Base-by-base conservation (phyloP, 2,797 vertebrate species). In the Rallus crepitans region DNA sequence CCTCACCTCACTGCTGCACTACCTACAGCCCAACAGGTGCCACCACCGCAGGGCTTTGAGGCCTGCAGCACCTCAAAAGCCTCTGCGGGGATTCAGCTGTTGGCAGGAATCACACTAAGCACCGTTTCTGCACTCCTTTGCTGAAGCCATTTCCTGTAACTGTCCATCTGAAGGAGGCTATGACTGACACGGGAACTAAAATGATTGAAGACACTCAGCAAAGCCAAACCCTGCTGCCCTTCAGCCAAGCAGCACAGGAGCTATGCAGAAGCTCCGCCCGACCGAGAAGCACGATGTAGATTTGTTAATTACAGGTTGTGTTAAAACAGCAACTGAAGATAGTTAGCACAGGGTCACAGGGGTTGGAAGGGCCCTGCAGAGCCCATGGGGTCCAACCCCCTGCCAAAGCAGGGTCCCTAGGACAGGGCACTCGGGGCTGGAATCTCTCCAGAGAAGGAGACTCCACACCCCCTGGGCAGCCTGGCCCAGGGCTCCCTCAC, bases 141-240 rank as follows among this genome's bases (percentile, higher is more conserved):
- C 45, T 56, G 48, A 86, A 70, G 18, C 11, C 37, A 14, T 24
- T 80, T 80, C 57, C 64, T 59, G 6, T 2, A 3, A 48, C 0
- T 72, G 24, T 17, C 63, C 6, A 1, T 35, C 68, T 39, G 39
- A 55, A 23, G 9, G 6, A 69, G 30, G 9, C 20, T 86, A 4
- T 9, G 20, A 37, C 0, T 61, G 24, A 60, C 10, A 53, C 7
- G 33, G 37, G 0, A 7, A 66, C 18, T 12, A 24, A 20, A 63
- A 57, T 11, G 17, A 70, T 37, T 4, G 55, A 30, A 70, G 70
- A 53, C 2, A 6, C 16, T 79, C 37, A 23, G 15, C 23, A 61
- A 81, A 61, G 68, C 14, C 31, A 72, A 56, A 61, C n/a, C 63
- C 55, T 57, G 18, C 81, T 69, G 45, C 24, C 35, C 60, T 76